Percentiles rank a stretch among this genome's conserved stretches.
These are phyloP conservation scores for Corticium candelabrum DNA, from an alignment of 37 sponge, comb jelly and placozoan genomes.

Conservation along the genomic window DNA sequence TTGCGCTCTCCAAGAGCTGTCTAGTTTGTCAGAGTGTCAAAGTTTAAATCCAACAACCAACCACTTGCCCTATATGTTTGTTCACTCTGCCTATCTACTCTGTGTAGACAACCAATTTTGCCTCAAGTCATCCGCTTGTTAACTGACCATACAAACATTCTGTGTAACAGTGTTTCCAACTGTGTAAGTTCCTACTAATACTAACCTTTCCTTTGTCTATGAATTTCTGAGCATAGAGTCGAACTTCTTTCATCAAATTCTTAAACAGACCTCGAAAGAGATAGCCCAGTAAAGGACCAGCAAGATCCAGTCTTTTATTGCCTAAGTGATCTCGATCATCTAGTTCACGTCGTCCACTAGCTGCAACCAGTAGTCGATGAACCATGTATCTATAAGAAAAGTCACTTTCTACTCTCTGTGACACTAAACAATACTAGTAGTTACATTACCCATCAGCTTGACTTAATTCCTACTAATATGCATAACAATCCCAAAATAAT, in stretches of 20 bases:
- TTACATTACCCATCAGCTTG: background rate
- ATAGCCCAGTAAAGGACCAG: slow-evolving; percentile 93
- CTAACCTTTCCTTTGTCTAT: slow-evolving; percentile 89
- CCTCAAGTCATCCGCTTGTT: too few species aligned
- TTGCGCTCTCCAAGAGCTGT: too few species aligned
- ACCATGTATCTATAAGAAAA: slow-evolving; percentile 95
- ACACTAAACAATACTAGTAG: background rate
- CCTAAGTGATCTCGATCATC: slow-evolving; percentile 99
- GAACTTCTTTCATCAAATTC: slow-evolving; percentile 94
- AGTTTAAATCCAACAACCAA: too few species aligned
- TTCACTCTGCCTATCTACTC: too few species aligned
- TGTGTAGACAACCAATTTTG: too few species aligned
- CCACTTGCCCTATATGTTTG: too few species aligned
- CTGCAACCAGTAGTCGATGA: slow-evolving; percentile 84
- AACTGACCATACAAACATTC: too few species aligned
- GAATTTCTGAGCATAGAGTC: slow-evolving; percentile 90
- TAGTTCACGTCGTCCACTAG: slow-evolving; percentile 88
- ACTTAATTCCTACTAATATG: too few species aligned
- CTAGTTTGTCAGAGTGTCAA: too few species aligned
- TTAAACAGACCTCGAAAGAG: slow-evolving; percentile 94
- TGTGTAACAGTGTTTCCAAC: too few species aligned
- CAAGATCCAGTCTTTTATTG: slow-evolving; percentile 97
- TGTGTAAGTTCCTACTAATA: too few species aligned
- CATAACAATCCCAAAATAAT: too few species aligned
- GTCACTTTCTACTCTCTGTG: background rate